Base-by-base conservation (phyloP, 2,888 invertebrate genomes). In the Drosophila histrio region DNA sequence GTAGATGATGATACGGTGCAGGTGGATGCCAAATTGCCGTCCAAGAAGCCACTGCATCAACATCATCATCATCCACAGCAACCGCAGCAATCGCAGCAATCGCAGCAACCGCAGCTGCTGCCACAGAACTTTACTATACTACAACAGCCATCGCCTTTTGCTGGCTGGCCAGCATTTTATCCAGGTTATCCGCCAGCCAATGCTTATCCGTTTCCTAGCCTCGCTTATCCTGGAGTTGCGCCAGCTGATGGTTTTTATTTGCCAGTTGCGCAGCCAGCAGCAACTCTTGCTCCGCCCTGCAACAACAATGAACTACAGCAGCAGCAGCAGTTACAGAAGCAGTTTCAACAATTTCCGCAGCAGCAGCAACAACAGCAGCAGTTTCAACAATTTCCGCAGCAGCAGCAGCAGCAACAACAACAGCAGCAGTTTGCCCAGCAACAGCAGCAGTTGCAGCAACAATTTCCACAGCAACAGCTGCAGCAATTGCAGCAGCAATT, bases 1-100 rank as follows among this genome's bases (percentile, higher is more conserved):
- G 70, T 83, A 15, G 76, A 75, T n/a, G 87, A 84, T 30, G 89
- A 89, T 32, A 84, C 83, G 15, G 77, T 81, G 32, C 46, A 62
- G 13, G 77, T 90, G 17, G 65, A 57, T 34, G 79, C 90, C 26
- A 87, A 84, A 15, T 65, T 78, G 36, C 89, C 84, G 3, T 41
- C 74, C 0, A 70, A 72, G 34, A 72, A 80, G 28, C 80, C 54
- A 6, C 78, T 72, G 3, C 50, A 63, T n/a, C 50, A 49, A 3
- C 66, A 69, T 5, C 66, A 77, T 1, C 72, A 76, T 1, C 86
- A 82, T 36, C 79, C 77, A 1, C 52, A 50, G 1, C 54, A 57
- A 4, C 78, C 77, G 3, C 52, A 54, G 3, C 50, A 58, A 8
- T 30, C 38, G 1, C 43, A 60, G 32, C 52, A 2, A 5, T 52